phyloP scores from a whole-genome alignment of 1,140 invertebrate genomes.

The Limonius californicus region DNA sequence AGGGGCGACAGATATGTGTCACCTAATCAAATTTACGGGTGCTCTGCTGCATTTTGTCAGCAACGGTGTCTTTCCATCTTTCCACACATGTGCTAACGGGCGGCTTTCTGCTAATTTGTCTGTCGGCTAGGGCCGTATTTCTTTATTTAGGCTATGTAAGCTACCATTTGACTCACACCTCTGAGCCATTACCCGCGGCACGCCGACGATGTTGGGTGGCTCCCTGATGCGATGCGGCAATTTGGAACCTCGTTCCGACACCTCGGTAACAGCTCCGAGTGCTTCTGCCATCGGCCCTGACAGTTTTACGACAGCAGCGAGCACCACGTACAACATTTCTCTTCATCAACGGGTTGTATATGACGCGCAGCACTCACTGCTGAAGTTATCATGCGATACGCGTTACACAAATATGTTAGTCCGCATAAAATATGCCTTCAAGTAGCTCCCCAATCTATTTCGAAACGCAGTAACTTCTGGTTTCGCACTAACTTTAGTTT shows the following conservation, averaged over 20 bases:
- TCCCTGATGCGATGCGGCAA: conserved; percentile 34
- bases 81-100: conserved; percentile 23
- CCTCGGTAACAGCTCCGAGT: conserved; percentile 30
- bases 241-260: conserved; percentile 34
- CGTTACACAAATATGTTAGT: not conserved
- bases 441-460: not conserved
- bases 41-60: conserved; percentile 35
- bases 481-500: too few species aligned
- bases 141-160: conserved; percentile 36
- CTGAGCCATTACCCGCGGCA: conserved; percentile 36
- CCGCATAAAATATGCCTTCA: not conserved
- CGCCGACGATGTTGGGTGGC: conserved; percentile 26
- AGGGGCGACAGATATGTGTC: conserved; percentile 32
- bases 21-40: conserved; percentile 40
- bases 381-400: conserved; percentile 4
- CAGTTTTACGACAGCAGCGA: conserved; percentile 38
- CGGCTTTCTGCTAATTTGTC: conserved; percentile 39
- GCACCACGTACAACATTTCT: conserved; percentile 37
- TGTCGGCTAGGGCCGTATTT: conserved; percentile 39
- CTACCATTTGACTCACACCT: conserved; percentile 43
- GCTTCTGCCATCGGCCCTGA: conserved; percentile 39
- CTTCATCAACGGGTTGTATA: conserved; percentile 38
- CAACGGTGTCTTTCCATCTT: conserved; percentile 27
- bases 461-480: not conserved
- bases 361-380: conserved; percentile 11